Evolutionary conservation across 2,888 invertebrate species (phyloP).

Genomic region (Ormyrus thymus): DNA sequence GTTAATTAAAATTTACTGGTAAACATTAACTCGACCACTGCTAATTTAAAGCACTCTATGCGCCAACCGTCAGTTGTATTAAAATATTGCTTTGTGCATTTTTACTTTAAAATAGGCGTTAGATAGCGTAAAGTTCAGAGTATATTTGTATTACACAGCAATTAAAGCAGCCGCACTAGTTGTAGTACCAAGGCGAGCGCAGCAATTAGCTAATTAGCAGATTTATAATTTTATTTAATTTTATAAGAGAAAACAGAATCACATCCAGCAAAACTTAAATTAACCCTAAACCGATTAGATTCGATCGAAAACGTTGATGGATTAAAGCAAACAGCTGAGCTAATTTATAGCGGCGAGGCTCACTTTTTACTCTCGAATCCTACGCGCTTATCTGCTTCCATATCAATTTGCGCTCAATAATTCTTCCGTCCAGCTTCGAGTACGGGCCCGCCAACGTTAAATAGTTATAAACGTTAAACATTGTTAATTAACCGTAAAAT

Average conservation of each 20-base stretch:
- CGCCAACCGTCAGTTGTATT: constrained; percentile 7
- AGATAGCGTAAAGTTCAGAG: not conserved
- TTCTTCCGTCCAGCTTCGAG: no score
- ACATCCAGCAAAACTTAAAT: no score
- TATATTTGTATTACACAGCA: not conserved
- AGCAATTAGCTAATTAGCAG: no score
- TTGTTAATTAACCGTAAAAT: not conserved
- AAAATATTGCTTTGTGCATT: constrained; percentile 3
- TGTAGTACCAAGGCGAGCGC: no score
- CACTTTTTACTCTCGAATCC: no score
- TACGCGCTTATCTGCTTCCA: no score
- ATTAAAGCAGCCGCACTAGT: not conserved
- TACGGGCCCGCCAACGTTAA: no score
- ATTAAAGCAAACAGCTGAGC: not conserved
- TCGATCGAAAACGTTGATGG: not conserved
- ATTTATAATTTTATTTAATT: not conserved
- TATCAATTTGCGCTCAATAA: no score
- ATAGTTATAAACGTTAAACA: not conserved
- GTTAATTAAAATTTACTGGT: constrained; percentile 41
- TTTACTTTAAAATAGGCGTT: constrained; percentile 1
- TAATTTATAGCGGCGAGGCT: not conserved
- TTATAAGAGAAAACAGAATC: no score
- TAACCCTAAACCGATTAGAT: no score
- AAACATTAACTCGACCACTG: not conserved
- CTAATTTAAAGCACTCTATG: constrained; percentile 2